These are phyloP conservation scores for Elephas maximus DNA, from an alignment of 2,113 vertebrate species.

Conservation along the genomic window DNA sequence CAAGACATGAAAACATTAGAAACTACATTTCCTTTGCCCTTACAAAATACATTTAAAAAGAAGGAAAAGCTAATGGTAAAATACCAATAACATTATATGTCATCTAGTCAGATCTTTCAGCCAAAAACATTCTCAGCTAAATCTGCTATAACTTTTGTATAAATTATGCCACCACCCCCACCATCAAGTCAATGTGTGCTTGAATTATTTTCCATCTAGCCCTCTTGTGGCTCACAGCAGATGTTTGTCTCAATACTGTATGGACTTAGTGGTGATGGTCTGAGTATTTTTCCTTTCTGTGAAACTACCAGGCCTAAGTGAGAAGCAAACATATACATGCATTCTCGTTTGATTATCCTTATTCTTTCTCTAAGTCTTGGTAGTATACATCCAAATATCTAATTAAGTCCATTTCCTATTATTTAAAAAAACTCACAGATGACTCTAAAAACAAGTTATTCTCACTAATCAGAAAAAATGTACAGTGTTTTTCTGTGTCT, in stretches of 20 bases:
- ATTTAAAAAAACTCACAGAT: background rate
- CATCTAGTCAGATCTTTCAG: constrained; percentile 44
- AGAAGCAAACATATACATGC: background rate
- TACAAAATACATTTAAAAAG: constrained; percentile 1
- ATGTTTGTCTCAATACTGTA: constrained; percentile 54
- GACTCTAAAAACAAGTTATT: constrained; percentile 23
- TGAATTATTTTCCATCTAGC: constrained; percentile 66
- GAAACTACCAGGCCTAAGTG: background rate
- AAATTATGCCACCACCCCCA: background rate
- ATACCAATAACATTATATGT: constrained; percentile 7
- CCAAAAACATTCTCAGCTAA: constrained; percentile 29
- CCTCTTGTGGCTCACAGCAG: constrained; percentile 58
- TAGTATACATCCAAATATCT: background rate
- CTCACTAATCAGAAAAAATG: background rate
- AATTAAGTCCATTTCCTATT: constrained; percentile 26
- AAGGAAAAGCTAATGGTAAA: constrained; percentile 18
- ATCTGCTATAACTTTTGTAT: constrained; percentile 18
- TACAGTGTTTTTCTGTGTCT: background rate
- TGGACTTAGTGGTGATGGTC: constrained; percentile 43
- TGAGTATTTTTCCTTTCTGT: constrained; percentile 52
- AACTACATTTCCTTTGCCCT: constrained; percentile 22
- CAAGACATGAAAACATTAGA: background rate
- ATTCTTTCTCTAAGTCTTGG: background rate
- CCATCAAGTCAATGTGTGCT: constrained; percentile 24
- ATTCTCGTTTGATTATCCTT: background rate